Conservation (phyloP, 1,140 invertebrate species). For the Drosophila ananassae region DNA sequence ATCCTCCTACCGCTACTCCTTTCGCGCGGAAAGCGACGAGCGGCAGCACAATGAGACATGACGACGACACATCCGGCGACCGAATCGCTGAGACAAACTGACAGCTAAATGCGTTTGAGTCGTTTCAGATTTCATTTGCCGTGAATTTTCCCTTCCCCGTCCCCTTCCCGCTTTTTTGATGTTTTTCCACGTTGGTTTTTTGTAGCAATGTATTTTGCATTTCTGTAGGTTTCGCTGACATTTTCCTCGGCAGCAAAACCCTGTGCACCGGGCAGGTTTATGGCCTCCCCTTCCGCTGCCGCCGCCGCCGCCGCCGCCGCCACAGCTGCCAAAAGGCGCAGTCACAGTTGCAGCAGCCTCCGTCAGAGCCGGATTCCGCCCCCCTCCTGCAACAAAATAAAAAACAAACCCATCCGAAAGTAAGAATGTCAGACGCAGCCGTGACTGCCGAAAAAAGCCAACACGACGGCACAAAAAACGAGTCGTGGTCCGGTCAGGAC, state of each 20-base stretch:
- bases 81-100: conserved; percentile 69
- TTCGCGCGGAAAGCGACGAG: conserved; percentile 38
- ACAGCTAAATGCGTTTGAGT: conserved; percentile 76
- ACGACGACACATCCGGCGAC: conserved; percentile 42
- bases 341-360: conserved; percentile 32
- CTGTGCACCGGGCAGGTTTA: conserved; percentile 44
- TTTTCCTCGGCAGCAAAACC: conserved; percentile 18
- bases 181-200: conserved; percentile 31
- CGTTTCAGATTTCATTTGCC: conserved; percentile 74
- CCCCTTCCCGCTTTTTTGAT: conserved; percentile 16
- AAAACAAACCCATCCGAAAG: background rate
- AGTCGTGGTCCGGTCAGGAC: conserved; percentile 17
- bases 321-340: conserved; percentile 12
- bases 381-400: background rate
- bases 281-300: conserved; percentile 26
- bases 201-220: conserved; percentile 57
- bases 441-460: conserved; percentile 30
- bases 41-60: conserved; percentile 31
- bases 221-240: conserved; percentile 33
- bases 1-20: conserved; percentile 40
- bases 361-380: conserved; percentile 20
- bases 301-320: conserved; percentile 4
- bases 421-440: conserved; percentile 40
- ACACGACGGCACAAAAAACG: background rate
- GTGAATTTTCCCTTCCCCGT: conserved; percentile 53